phyloP scores from a whole-genome alignment of 2,113 vertebrate genomes.

The Ariopsis seemanni region DNA sequence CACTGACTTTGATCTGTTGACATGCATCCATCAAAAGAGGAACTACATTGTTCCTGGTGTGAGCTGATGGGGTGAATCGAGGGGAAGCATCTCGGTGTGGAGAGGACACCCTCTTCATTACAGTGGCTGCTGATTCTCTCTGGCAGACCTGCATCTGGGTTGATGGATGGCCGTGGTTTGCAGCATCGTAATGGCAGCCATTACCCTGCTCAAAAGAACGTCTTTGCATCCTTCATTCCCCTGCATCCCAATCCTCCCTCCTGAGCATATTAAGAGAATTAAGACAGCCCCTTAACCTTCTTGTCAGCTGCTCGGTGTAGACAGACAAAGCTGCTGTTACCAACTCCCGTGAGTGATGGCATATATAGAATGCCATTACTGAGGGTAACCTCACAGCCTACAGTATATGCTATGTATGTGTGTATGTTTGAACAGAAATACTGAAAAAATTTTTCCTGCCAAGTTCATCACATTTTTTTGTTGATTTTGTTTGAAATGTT shows the following conservation, averaged over 20 bases:
- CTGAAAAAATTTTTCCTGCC: background rate
- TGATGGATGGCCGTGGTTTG: constrained; percentile 25
- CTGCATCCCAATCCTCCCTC: background rate
- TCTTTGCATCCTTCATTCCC: constrained; percentile 1
- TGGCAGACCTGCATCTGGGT: background rate
- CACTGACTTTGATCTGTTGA: constrained; percentile 29
- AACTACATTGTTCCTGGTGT: background rate
- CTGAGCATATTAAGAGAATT: constrained; percentile 51
- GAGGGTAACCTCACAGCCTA: constrained; percentile 27
- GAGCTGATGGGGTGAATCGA: constrained; percentile 28
- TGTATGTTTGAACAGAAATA: background rate
- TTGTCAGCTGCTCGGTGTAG: constrained; percentile 26
- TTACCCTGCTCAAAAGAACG: constrained; percentile 26
- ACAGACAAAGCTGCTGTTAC: constrained; percentile 21
- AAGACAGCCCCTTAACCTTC: constrained; percentile 51
- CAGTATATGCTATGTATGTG: background rate
- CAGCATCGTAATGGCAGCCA: constrained; percentile 32
- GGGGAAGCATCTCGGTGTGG: constrained; percentile 25
- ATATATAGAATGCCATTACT: constrained; percentile 41
- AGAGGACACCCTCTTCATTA: constrained; percentile 29
- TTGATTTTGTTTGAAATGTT: background rate
- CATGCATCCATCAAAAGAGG: background rate
- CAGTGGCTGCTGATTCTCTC: constrained; percentile 1
- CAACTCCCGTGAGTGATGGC: constrained; percentile 27
- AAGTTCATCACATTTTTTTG: background rate